These are phyloP conservation scores for Hydrolagus colliei DNA, from an alignment of 2,797 vertebrate species.

Conservation along the genomic window DNA sequence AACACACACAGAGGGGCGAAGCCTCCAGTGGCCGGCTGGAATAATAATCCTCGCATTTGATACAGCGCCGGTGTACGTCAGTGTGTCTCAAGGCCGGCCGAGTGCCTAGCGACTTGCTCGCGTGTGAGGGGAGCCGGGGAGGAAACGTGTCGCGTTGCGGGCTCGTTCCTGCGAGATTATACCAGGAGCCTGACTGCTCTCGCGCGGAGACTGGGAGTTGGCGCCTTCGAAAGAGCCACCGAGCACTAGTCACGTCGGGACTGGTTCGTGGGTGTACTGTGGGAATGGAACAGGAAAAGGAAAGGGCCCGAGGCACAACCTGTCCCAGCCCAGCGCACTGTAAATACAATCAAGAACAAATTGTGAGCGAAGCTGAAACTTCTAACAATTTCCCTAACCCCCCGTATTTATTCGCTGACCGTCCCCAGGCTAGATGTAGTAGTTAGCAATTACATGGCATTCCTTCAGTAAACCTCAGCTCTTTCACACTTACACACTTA, in stretches of 20 bases:
- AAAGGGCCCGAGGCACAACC: too few relatives aligned
- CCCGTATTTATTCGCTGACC: neutral
- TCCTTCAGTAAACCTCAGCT: neutral
- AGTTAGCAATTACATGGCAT: neutral
- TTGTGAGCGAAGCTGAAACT: neutral
- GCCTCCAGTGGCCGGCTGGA: neutral
- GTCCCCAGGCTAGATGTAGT: neutral
- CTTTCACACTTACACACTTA: neutral
- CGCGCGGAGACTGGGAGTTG: neutral
- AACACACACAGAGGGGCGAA: neutral
- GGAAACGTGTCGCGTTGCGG: neutral
- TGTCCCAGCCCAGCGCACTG: neutral
- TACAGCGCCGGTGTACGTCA: neutral
- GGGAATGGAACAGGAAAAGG: too few relatives aligned
- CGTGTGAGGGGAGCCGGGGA: too few relatives aligned
- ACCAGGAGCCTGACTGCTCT: neutral
- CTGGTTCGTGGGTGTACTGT: too few relatives aligned
- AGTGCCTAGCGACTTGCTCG: neutral
- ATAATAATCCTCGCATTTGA: too few relatives aligned
- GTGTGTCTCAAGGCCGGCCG: neutral
- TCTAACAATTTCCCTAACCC: neutral
- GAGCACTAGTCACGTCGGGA: too few relatives aligned
- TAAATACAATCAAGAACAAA: neutral
- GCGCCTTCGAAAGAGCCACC: neutral
- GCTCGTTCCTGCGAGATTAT: neutral